Conservation (phyloP, 2,113 vertebrate genomes). For the Catharus fuscescens region DNA sequence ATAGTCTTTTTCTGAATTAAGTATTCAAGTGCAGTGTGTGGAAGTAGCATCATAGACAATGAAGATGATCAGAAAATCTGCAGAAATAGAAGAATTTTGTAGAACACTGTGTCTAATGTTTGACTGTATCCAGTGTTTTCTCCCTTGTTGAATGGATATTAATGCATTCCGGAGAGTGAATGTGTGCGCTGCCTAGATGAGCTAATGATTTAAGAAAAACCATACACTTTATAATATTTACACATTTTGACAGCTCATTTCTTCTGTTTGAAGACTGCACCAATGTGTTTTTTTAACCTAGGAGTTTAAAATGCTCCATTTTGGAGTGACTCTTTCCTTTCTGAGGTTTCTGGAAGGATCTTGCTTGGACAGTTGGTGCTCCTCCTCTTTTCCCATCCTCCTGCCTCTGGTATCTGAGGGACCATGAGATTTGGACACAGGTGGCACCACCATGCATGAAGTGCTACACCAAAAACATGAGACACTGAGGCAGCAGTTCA, state of each 20-base stretch:
- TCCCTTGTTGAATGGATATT: neutral
- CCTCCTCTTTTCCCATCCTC: neutral
- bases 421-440: rapidly evolving
- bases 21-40: neutral
- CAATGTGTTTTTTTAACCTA: neutral
- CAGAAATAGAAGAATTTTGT: neutral
- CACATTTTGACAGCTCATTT: neutral
- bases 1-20: neutral
- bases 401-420: neutral
- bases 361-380: neutral
- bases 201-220: neutral
- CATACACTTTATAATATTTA: neutral
- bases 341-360: neutral
- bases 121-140: neutral
- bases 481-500: neutral
- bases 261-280: neutral
- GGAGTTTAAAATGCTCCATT: neutral
- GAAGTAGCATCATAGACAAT: neutral
- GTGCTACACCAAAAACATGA: neutral
- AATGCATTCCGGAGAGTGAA: neutral
- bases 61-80: neutral
- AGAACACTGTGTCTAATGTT: neutral
- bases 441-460: neutral
- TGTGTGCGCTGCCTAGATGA: neutral
- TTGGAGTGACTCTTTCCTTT: neutral